Evolutionary conservation across 1,140 invertebrate species (phyloP).

Genomic region (Zaprionus kolodkinae): DNA sequence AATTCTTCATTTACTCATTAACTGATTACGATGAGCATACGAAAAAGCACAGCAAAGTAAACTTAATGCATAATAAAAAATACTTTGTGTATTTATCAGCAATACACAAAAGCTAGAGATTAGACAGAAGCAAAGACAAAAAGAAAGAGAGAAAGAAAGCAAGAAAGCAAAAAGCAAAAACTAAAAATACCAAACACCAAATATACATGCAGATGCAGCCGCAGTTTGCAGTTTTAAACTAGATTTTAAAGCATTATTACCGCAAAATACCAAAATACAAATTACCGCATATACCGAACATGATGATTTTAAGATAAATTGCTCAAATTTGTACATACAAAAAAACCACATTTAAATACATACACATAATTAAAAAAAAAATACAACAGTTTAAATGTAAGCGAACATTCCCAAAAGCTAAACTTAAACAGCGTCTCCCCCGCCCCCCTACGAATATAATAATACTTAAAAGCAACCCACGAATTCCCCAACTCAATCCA

Average conservation of each 20-base stretch:
- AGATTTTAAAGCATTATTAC: constrained; percentile 83
- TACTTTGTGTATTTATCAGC: constrained; percentile 40
- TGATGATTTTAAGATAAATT: constrained; percentile 59
- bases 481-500: not conserved
- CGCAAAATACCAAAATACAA: constrained; percentile 66
- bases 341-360: constrained; percentile 77
- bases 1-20: constrained; percentile 57
- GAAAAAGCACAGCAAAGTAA: constrained; percentile 61
- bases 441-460: too few species aligned
- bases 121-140: not conserved
- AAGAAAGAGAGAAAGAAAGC: constrained; percentile 31
- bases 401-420: constrained; percentile 38
- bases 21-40: constrained; percentile 48
- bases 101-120: constrained; percentile 14
- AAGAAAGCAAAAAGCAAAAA: constrained; percentile 36
- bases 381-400: constrained; percentile 81
- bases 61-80: constrained; percentile 48
- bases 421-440: constrained; percentile 32
- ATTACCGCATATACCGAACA: constrained; percentile 65
- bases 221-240: constrained; percentile 81
- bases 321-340: constrained; percentile 78
- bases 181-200: constrained; percentile 71
- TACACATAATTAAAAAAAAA: constrained; percentile 77
- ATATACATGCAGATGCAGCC: constrained; percentile 76
- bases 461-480: constrained; percentile 8